A percentile compares a stretch with the other conserved stretches of the same genome.
Conservation (phyloP, 2,797 vertebrate species). For the Spondyliosoma cantharus region DNA sequence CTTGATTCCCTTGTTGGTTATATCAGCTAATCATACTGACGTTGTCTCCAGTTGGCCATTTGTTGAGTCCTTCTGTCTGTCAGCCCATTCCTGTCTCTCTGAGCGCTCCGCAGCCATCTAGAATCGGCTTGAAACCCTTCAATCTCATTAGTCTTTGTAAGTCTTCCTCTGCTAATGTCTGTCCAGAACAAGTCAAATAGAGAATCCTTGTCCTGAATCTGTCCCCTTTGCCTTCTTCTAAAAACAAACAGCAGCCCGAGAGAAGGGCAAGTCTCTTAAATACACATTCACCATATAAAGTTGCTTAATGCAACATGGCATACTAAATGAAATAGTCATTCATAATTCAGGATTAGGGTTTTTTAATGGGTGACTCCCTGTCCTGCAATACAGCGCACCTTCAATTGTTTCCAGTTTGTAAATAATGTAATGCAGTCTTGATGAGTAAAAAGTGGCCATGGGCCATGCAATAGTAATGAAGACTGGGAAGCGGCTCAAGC, state of each 20-base stretch:
- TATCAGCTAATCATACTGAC: constrained; percentile 61
- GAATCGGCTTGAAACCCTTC: constrained; percentile 59
- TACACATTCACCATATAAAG: constrained; percentile 49
- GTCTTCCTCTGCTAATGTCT: constrained; percentile 51
- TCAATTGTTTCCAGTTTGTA: constrained; percentile 84
- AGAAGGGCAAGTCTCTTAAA: constrained; percentile 47
- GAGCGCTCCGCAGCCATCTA: constrained; percentile 48
- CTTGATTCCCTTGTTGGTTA: constrained; percentile 31
- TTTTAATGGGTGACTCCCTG: constrained; percentile 75
- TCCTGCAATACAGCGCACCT: constrained; percentile 72
- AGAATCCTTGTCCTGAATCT: constrained; percentile 70
- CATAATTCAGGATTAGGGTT: constrained; percentile 78
- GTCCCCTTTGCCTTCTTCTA: constrained; percentile 55
- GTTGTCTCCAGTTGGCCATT: constrained; percentile 56
- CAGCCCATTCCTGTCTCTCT: constrained; percentile 37
- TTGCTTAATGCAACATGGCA: constrained; percentile 62
- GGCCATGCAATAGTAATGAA: constrained; percentile 87
- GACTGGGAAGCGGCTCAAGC: constrained; percentile 74
- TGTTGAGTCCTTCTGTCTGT: constrained; percentile 59
- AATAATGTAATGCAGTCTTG: constrained; percentile 84
- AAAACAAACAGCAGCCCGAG: constrained; percentile 57
- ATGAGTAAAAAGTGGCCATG: constrained; percentile 79
- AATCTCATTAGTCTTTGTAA: constrained; percentile 66
- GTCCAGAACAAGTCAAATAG: constrained; percentile 59
- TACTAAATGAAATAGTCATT: constrained; percentile 72